Evolutionary conservation across 2,888 invertebrate species (phyloP).

Genomic region (Metacarcinus magister): DNA sequence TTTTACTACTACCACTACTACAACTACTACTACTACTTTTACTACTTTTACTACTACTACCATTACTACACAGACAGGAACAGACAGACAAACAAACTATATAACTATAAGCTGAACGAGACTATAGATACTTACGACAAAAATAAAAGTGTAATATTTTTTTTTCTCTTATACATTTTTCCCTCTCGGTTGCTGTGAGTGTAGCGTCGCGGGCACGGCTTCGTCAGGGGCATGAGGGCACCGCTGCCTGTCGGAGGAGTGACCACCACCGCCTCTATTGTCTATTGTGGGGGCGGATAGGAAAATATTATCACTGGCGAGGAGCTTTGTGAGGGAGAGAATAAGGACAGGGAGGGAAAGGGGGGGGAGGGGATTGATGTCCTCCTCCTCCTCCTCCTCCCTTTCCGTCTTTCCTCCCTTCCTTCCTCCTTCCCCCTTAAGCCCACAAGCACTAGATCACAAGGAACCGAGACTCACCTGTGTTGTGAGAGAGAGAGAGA

Average conservation of each 20-base stretch:
- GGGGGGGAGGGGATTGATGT: neutral
- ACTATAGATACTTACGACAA: neutral
- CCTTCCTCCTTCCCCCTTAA: neutral
- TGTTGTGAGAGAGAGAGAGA: neutral
- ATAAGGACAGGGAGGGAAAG: slow-evolving; percentile 8
- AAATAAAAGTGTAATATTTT: neutral
- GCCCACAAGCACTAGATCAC: slow-evolving; percentile 4
- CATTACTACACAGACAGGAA: neutral
- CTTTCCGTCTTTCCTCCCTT: neutral
- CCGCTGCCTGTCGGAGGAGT: slow-evolving; percentile 46
- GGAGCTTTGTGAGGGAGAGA: slow-evolving; percentile 68
- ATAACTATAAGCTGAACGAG: neutral
- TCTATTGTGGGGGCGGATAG: slow-evolving; percentile 69
- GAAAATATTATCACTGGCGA: slow-evolving; percentile 75
- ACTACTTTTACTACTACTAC: too few relatives aligned
- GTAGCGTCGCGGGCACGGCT: neutral
- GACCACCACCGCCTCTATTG: slow-evolving; percentile 58
- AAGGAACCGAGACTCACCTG: slow-evolving; percentile 51
- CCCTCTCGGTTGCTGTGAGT: neutral
- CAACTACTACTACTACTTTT: too few relatives aligned
- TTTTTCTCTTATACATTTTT: neutral
- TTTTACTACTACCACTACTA: too few relatives aligned
- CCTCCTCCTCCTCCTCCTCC: neutral
- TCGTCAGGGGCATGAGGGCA: neutral
- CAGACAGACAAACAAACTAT: neutral